phyloP scores from a whole-genome alignment of 1,140 invertebrate species.

The Eriosoma lanigerum region DNA sequence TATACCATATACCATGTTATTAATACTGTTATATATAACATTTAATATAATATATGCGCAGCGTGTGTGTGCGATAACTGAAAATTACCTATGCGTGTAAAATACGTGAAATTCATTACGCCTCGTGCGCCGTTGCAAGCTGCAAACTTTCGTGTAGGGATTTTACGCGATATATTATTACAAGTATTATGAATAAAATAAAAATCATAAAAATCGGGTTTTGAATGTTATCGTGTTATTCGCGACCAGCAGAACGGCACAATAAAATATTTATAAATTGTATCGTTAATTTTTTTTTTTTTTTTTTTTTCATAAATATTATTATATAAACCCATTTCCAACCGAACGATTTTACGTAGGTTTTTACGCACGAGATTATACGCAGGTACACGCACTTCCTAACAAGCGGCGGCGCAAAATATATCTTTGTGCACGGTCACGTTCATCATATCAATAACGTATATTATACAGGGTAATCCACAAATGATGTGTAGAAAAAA shows the following conservation, averaged over 20 bases:
- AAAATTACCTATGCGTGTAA: not conserved
- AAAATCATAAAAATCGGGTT: no score
- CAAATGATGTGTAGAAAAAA: no score
- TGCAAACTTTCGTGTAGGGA: no score
- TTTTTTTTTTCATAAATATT: not conserved
- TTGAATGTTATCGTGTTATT: no score
- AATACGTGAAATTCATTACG: no score
- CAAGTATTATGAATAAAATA: no score
- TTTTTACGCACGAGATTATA: not conserved
- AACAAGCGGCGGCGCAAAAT: no score
- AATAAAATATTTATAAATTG: no score
- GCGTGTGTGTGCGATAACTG: not conserved
- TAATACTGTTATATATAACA: not conserved
- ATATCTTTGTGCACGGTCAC: not conserved
- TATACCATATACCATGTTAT: not conserved
- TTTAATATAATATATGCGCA: not conserved
- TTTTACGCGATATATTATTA: no score
- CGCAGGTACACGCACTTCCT: not conserved
- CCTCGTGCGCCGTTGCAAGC: no score
- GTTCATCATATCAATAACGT: not conserved
- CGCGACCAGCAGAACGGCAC: no score
- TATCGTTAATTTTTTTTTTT: no score
- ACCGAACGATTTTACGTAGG: not conserved
- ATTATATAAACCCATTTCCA: not conserved
- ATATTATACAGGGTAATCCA: not conserved